Conservation (phyloP, 2,888 invertebrate genomes). For the Scotopteryx bipunctaria region DNA sequence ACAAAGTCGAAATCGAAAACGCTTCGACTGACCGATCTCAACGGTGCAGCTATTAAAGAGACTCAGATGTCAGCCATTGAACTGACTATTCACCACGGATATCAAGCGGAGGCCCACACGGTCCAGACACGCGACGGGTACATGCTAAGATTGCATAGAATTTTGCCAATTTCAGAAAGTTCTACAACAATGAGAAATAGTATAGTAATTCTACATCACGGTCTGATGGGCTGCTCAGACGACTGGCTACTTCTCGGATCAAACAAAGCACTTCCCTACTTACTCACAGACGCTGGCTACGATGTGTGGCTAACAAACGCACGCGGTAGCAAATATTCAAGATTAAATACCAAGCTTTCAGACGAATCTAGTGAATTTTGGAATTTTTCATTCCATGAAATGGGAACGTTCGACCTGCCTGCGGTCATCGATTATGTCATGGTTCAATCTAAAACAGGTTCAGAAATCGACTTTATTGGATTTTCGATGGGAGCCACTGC, state of each 20-base stretch:
- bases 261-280: conserved; percentile 49
- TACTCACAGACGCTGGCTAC: conserved; percentile 76
- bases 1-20: not conserved
- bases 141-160: conserved; percentile 48
- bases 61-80: conserved; percentile 20
- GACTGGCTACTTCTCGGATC: conserved; percentile 56
- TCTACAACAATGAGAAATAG: conserved; percentile 18
- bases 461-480: conserved; percentile 50
- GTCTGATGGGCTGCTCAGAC: conserved; percentile 53
- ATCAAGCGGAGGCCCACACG: conserved; percentile 45
- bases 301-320: conserved; percentile 83
- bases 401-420: conserved; percentile 54
- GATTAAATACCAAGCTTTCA: conserved; percentile 34
- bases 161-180: conserved; percentile 27
- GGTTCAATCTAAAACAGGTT: conserved; percentile 17
- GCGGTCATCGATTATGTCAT: conserved; percentile 49
- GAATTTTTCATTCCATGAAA: conserved; percentile 62
- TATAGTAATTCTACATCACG: conserved; percentile 51
- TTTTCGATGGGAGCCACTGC: conserved; percentile 58
- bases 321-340: conserved; percentile 58
- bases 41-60: not conserved
- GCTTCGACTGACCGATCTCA: not conserved
- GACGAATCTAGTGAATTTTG: conserved; percentile 44
- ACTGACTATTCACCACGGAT: conserved; percentile 41
- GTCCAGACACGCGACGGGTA: conserved; percentile 53